These are phyloP conservation scores for Ursus arctos DNA, from an alignment of 2,113 vertebrate species.

Conservation along the genomic window DNA sequence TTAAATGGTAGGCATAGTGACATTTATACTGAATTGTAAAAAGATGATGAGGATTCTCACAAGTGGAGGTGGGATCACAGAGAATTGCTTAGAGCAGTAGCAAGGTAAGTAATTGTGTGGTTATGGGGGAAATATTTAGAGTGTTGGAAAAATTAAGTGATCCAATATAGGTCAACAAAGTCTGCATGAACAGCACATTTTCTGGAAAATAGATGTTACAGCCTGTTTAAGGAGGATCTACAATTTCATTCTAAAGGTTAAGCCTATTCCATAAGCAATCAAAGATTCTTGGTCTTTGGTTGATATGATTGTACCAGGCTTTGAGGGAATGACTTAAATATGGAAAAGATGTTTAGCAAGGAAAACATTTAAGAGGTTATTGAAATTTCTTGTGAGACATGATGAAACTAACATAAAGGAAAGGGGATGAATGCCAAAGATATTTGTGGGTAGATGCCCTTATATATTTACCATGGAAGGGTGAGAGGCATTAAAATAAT, in stretches of 20 bases:
- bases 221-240: background rate
- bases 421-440: background rate
- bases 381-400: constrained; percentile 9
- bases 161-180: background rate
- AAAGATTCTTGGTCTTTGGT: background rate
- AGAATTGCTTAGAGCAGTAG: background rate
- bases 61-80: background rate
- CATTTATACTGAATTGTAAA: background rate
- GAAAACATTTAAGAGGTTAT: background rate
- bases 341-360: background rate
- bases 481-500: background rate
- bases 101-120: background rate
- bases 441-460: background rate
- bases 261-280: background rate
- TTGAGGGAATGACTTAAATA: constrained; percentile 21
- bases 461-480: background rate
- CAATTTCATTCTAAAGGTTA: background rate
- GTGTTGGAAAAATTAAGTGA: background rate
- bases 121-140: background rate
- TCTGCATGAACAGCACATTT: background rate
- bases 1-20: background rate
- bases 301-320: background rate
- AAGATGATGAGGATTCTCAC: background rate
- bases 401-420: background rate
- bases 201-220: background rate